Evolutionary conservation across 1,140 invertebrate species (phyloP), one percentile per base, ranked within the genome.

Genomic region (Pissodes strobi): DNA sequence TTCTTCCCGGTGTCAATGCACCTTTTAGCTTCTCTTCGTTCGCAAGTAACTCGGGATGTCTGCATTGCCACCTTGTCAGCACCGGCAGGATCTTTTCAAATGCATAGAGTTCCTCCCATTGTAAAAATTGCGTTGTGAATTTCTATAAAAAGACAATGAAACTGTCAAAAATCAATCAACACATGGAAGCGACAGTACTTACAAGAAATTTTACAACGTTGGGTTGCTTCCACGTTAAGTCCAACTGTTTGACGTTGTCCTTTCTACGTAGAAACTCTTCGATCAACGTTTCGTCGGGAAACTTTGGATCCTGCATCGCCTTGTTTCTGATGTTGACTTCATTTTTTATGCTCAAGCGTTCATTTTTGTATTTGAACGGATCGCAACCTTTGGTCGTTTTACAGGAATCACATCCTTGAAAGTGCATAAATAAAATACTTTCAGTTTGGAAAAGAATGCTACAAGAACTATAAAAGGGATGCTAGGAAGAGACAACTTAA

Each of bases 81-180:
- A 94, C 73, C 0, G 90, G 89, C 53, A 93, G 81, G 64, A 91
- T 87, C 78, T 93, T 93, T 67, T 88, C 84, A 59, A 91, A 86
- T 37, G 87, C 83, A 73, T 93, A 92, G 18, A 86, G 81, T 72
- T 87, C 83, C n/a, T 87, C 83, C 91, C 91, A 94, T 58, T 82
- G 80, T 37, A 92, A 73, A 70, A 87, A 83, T 53, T 79, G 80
- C 0, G 79, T 80, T 75, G 90, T 85, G 69, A 91, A 84, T 74
- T 83, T 84, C 85, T 89, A 69, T 53, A 82, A 81, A 66, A 64
- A 43, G 5, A 6, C 5, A 17, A 43, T 12, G 15, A 43, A 43
- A 43, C 5, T 27, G 15, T 23, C 46, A 34, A 34, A 34, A 34
- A 34, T 8, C 30, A 34, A 34, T 34, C 30, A 8, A 34, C 30